phyloP scores from a whole-genome alignment of 2,888 invertebrate genomes.

The Thecophora atra region DNA sequence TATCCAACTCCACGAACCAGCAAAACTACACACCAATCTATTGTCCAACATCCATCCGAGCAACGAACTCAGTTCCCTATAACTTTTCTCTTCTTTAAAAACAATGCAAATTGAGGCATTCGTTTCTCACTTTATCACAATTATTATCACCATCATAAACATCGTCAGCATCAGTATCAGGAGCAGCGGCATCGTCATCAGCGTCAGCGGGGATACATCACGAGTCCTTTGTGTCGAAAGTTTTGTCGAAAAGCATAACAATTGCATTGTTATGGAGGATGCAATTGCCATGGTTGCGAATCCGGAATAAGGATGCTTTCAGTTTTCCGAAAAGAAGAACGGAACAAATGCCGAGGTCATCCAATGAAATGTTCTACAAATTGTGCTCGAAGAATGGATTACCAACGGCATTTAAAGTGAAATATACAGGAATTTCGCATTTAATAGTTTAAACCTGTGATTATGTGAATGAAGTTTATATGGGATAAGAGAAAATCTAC shows the following conservation, averaged over 20 bases:
- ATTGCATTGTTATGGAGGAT: not conserved
- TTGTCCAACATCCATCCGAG: no score
- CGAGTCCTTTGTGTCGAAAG: conserved; percentile 25
- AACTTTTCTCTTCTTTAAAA: no score
- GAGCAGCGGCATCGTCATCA: no score
- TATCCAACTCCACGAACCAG: no score
- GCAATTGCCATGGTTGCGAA: not conserved
- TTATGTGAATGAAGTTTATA: not conserved
- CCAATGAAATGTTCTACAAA: not conserved
- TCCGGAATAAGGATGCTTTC: not conserved
- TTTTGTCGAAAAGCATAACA: conserved; percentile 12
- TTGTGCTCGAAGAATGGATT: not conserved
- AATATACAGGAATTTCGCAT: not conserved
- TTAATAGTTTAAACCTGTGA: not conserved
- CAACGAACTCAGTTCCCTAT: no score
- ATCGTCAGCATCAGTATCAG: no score
- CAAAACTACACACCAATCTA: no score
- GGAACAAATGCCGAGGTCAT: not conserved
- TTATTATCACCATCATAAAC: no score
- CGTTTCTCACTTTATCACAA: no score
- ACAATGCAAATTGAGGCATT: no score
- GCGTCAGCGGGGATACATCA: conserved; percentile 10
- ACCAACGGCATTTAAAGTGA: not conserved
- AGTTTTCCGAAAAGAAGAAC: not conserved
- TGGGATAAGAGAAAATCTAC: not conserved